Evolutionary conservation across 2,888 invertebrate species (phyloP).

Genomic region (Athalia cordata): DNA sequence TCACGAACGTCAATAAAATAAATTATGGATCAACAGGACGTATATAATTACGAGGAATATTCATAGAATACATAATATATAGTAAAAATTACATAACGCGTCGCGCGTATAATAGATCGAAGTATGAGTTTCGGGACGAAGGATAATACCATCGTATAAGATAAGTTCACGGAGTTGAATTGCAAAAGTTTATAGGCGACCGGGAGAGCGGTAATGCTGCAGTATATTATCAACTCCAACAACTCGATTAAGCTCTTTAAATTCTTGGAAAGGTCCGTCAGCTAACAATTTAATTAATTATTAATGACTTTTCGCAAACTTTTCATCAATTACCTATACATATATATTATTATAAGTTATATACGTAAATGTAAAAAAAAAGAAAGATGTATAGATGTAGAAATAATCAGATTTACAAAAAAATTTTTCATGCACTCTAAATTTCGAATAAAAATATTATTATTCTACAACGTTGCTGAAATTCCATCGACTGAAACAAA

Average conservation of each 20-base stretch:
- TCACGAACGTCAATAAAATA: too few species aligned
- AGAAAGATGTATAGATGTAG: too few species aligned
- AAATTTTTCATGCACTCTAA: too few species aligned
- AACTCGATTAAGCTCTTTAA: conserved; percentile 32
- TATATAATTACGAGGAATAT: background rate
- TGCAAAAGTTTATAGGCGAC: conserved; percentile 20
- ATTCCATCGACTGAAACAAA: too few species aligned
- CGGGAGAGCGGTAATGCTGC: background rate
- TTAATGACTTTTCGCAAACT: background rate
- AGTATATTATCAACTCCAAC: conserved; percentile 8
- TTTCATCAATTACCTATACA: background rate
- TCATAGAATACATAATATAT: background rate
- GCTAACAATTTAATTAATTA: conserved; percentile 15
- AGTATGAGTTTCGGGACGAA: conserved; percentile 7
- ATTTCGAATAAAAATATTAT: too few species aligned
- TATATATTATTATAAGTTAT: background rate
- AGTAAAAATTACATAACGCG: background rate
- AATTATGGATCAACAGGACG: too few species aligned
- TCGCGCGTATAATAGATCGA: conserved; percentile 13
- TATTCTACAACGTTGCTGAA: too few species aligned
- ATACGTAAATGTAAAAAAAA: background rate
- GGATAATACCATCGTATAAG: background rate
- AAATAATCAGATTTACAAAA: too few species aligned
- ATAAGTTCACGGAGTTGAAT: conserved; percentile 17
- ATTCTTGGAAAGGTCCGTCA: background rate